Base-by-base conservation (phyloP, 2,797 vertebrate genomes). In the Gephyroberyx darwinii region DNA sequence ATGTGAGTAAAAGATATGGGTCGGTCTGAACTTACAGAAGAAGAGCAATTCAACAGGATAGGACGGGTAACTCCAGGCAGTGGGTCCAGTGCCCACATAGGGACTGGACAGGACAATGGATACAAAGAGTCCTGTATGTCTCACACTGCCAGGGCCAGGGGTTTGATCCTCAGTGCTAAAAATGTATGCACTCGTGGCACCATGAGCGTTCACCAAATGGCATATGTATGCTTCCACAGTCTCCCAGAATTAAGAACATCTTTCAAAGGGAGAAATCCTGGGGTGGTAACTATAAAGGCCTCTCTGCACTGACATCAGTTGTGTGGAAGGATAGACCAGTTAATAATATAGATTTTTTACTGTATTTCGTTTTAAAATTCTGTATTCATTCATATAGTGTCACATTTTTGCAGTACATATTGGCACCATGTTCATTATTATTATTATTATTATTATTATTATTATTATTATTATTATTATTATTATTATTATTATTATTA, bases 1-100 rank as follows among this genome's bases (percentile, higher is more conserved):
- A 82, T 73, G 83, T 75, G 77, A 81, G 55, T 41, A 62, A 72
- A 65, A 69, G 54, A 84, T 65, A 78, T 80, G 66, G 39, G 47
- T 66, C 5, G 41, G 61, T 30, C 4, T 35, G 65, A 60, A 59
- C 13, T 43, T 61, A 52, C 33, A 33, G 39, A 41, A 17, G 17
- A 50, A 20, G 45, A 31, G 45, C 31, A 30, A 8, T 64, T 35
- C 19, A 33, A 17, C 45, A 64, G 61, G n/a, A n/a, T 53, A 2
- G 33, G 51, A 39, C 4, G 33, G 50, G 19, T 47, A 19, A 35
- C 6, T n/a, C 8, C 26, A 54, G 20, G 17, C 17, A 55, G 51
- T 41, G n/a, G 37, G 19, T 31, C 19, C n/a, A 12, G 37, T 31
- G 16, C 30, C 12, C 65, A 56, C 69, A 9, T 61, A 33, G 51